These are phyloP conservation scores for Drosophila sp. DNA, from an alignment of 1,140 invertebrate genomes.

Conservation along the genomic window DNA sequence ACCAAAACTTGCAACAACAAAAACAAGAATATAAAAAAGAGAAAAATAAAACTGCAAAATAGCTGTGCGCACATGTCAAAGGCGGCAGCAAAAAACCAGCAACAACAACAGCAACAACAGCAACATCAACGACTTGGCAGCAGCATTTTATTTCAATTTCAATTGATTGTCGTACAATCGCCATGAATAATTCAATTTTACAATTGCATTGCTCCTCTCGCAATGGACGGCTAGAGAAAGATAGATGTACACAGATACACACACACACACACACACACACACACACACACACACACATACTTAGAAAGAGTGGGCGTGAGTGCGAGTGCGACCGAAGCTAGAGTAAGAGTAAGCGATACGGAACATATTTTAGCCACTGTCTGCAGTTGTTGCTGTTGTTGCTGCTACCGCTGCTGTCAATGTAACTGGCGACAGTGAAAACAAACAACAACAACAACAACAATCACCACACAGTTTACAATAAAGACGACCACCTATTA, in stretches of 20 bases:
- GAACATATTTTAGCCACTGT: constrained; percentile 51
- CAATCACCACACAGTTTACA: constrained; percentile 19
- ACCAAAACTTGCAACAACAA: constrained; percentile 47
- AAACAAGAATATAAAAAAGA: no score
- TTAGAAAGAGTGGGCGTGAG: constrained; percentile 14
- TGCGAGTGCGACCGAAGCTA: constrained; percentile 20
- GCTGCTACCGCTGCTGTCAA: constrained; percentile 29
- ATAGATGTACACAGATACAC: constrained; percentile 36
- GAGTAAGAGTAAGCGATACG: constrained; percentile 26
- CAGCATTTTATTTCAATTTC: constrained; percentile 82
- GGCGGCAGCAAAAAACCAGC: constrained; percentile 62
- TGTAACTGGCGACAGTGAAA: constrained; percentile 30
- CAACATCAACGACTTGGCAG: constrained; percentile 62
- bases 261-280: background rate
- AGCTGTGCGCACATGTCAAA: constrained; percentile 79
- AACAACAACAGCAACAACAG: constrained; percentile 37
- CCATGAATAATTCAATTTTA: constrained; percentile 81
- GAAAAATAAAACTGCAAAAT: constrained; percentile 57
- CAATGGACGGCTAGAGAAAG: constrained; percentile 46
- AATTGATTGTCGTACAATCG: constrained; percentile 83
- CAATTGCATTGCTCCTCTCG: constrained; percentile 69
- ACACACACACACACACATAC: background rate
- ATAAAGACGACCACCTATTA: constrained; percentile 52
- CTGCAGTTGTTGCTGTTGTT: constrained; percentile 22
- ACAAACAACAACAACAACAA: constrained; percentile 27